These are phyloP conservation scores for Actinemys pallida DNA, from an alignment of 2,113 vertebrate species.

Conservation along the genomic window DNA sequence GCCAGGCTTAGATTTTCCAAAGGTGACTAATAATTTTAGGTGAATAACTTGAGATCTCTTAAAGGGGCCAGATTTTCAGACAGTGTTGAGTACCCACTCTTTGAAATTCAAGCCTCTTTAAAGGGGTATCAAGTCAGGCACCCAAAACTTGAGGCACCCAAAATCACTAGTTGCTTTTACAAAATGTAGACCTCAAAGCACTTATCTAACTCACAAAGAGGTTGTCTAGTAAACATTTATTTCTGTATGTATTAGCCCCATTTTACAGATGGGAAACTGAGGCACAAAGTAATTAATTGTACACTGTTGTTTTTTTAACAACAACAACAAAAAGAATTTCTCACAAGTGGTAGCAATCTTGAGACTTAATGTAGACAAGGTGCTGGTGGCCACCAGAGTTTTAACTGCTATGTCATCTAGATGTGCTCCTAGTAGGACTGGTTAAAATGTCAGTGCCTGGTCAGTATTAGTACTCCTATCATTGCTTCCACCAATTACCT, in stretches of 20 bases:
- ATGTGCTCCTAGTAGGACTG: not conserved
- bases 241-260: not conserved
- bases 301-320: not conserved
- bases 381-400: not conserved
- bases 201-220: not conserved
- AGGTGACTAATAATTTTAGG: not conserved
- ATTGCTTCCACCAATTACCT: not conserved
- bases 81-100: not conserved
- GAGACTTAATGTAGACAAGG: not conserved
- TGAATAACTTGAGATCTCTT: slow-evolving; percentile 6
- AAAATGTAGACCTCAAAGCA: not conserved
- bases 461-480: not conserved
- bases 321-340: not conserved
- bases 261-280: not conserved
- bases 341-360: not conserved
- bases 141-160: not conserved
- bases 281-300: not conserved
- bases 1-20: not conserved
- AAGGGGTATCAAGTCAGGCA: not conserved
- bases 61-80: not conserved
- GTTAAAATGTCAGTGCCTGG: not conserved
- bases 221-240: not conserved
- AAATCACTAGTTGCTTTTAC: not conserved
- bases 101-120: not conserved
- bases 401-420: not conserved